Conservation (phyloP, 2,888 invertebrate genomes). For the Idaea straminata region DNA sequence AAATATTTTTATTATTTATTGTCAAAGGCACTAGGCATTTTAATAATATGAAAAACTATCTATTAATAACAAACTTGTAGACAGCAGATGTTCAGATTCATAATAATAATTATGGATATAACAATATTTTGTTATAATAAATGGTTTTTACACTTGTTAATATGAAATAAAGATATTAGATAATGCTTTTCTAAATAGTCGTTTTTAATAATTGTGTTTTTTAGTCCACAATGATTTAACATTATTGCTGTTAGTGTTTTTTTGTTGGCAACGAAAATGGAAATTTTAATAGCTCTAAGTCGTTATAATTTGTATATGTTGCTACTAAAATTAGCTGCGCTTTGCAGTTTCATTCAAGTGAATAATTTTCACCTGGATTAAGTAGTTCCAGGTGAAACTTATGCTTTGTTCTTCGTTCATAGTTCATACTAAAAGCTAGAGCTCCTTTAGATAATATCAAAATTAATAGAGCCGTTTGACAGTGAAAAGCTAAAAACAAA, state of each 20-base stretch:
- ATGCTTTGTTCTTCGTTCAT: too few relatives aligned
- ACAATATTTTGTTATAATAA: slow-evolving; percentile 11
- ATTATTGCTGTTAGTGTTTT: slow-evolving; percentile 15
- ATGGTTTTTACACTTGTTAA: slow-evolving; percentile 17
- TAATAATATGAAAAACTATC: neutral
- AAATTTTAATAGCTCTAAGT: neutral
- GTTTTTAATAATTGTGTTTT: slow-evolving; percentile 23
- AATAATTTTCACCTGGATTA: too few relatives aligned
- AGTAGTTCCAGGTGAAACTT: neutral
- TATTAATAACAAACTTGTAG: neutral
- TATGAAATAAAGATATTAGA: slow-evolving; percentile 43
- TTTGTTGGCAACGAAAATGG: slow-evolving; percentile 18
- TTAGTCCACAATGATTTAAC: slow-evolving; percentile 21
- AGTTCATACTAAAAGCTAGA: too few relatives aligned
- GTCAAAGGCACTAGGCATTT: neutral
- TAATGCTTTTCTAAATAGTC: slow-evolving; percentile 40
- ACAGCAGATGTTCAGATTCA: neutral
- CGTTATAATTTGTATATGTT: neutral
- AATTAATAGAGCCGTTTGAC: too few relatives aligned
- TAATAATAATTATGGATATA: neutral
- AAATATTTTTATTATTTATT: neutral
- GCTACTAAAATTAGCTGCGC: neutral
- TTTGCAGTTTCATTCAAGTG: neutral
- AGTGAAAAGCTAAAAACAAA: too few relatives aligned
- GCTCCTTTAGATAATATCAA: too few relatives aligned